Percentiles rank a stretch among this genome's conserved stretches.
These are phyloP conservation scores for Danio kyathit DNA, from an alignment of 2,797 vertebrate genomes.

Conservation along the genomic window DNA sequence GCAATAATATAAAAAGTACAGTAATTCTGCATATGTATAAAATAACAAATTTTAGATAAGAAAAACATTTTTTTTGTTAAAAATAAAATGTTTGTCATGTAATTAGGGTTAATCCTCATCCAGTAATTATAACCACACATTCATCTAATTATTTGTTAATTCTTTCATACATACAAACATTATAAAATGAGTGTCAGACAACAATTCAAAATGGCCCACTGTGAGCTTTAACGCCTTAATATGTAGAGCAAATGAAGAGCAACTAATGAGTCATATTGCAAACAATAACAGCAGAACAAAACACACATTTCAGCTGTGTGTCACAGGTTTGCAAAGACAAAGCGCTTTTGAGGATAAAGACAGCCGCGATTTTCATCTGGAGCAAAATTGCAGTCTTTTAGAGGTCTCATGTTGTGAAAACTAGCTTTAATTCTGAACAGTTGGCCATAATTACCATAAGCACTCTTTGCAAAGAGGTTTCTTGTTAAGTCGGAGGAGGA, in stretches of 20 bases:
- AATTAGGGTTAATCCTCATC: no score
- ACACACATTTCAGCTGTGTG: neutral
- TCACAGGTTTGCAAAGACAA: neutral
- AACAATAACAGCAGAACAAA: neutral
- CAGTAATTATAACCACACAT: no score
- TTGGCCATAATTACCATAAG: conserved; percentile 52
- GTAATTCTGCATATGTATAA: no score
- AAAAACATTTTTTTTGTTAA: no score
- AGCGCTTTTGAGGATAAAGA: neutral
- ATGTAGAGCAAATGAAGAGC: no score
- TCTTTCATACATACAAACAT: no score
- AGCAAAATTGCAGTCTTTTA: conserved; percentile 52
- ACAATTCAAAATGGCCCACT: neutral
- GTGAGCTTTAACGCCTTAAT: neutral
- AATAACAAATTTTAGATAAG: no score
- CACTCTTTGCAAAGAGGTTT: conserved; percentile 41
- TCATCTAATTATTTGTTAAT: no score
- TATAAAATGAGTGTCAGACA: no score
- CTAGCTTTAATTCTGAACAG: conserved; percentile 56
- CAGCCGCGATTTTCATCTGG: conserved; percentile 37
- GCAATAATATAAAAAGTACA: no score
- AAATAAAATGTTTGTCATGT: no score
- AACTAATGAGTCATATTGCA: neutral
- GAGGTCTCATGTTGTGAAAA: conserved; percentile 58
- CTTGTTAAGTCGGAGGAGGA: conserved; percentile 49